phyloP scores from a whole-genome alignment of 2,888 invertebrate species.

The Invenusta paracnida region DNA sequence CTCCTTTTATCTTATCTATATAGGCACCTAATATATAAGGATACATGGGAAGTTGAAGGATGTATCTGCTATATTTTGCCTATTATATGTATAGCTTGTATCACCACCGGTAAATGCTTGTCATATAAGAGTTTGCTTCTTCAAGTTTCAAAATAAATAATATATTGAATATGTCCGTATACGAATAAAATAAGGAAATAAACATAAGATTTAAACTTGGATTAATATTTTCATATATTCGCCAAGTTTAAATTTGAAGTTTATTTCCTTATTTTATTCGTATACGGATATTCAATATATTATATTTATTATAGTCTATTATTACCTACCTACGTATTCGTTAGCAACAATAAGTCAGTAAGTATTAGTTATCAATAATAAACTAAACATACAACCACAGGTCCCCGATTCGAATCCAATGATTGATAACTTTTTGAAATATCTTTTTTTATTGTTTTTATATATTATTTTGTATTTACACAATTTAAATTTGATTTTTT shows the following conservation, averaged over 20 bases:
- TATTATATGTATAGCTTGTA: not conserved
- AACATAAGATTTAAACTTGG: not conserved
- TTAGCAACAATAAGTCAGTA: conserved; percentile 12
- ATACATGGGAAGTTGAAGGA: conserved; percentile 22
- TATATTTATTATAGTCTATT: conserved; percentile 6
- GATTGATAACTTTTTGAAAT: not conserved
- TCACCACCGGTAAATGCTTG: not conserved
- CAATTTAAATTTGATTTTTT: not conserved
- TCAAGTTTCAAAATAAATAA: conserved; percentile 5
- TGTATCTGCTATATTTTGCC: conserved; percentile 4
- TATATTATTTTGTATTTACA: not conserved
- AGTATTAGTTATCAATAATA: not conserved
- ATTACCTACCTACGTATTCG: conserved; percentile 10
- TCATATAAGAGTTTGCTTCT: conserved; percentile 4
- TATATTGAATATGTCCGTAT: conserved; percentile 9
- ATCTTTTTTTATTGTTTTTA: not conserved
- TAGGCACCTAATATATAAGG: conserved; percentile 10
- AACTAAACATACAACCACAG: not conserved
- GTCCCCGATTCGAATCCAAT: not conserved
- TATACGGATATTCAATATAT: conserved; percentile 18
- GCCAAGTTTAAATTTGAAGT: not conserved
- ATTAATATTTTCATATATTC: not conserved
- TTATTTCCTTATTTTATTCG: conserved; percentile 3
- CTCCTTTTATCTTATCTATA: not conserved
- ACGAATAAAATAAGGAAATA: conserved; percentile 9